phyloP scores from a whole-genome alignment of 2,888 invertebrate genomes.

The Hololepta plana region DNA sequence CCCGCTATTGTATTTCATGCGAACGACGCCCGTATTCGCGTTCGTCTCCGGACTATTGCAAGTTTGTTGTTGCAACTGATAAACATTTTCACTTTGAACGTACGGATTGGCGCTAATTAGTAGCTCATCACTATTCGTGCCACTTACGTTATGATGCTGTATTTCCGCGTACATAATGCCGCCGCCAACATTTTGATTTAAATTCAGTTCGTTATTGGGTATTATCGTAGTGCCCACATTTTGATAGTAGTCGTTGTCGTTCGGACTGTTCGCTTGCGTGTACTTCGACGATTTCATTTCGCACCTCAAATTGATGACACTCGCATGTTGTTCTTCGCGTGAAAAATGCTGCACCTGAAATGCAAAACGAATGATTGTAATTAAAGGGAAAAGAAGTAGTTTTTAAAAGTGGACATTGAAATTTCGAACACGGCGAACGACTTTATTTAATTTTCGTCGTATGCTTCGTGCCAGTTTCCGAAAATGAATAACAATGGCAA shows the following conservation, averaged over 20 bases:
- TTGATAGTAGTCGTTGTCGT: constrained; percentile 23
- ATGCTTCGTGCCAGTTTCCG: too few species aligned
- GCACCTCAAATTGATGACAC: too few species aligned
- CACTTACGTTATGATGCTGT: constrained; percentile 14
- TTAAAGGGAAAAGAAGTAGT: too few species aligned
- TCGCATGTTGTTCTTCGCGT: too few species aligned
- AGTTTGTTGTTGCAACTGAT: constrained; percentile 15
- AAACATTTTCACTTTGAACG: constrained; percentile 11
- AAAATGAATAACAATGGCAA: too few species aligned
- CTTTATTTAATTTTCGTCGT: too few species aligned
- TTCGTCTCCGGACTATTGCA: constrained; percentile 16
- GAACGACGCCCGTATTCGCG: constrained; percentile 15
- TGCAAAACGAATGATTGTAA: too few species aligned
- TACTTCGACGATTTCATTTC: constrained; percentile 25
- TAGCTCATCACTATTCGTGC: constrained; percentile 16
- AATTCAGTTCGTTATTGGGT: constrained; percentile 7
- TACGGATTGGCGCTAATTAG: constrained; percentile 13
- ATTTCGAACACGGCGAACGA: too few species aligned
- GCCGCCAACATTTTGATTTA: constrained; percentile 8
- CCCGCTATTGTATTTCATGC: constrained; percentile 23
- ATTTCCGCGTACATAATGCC: constrained; percentile 8
- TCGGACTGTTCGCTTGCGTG: constrained; percentile 21
- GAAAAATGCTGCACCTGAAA: too few species aligned
- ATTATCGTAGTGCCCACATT: constrained; percentile 17
- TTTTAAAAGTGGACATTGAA: too few species aligned